These are phyloP conservation scores for Leucopsar rothschildi DNA, from an alignment of 2,113 vertebrate genomes.

Conservation along the genomic window DNA sequence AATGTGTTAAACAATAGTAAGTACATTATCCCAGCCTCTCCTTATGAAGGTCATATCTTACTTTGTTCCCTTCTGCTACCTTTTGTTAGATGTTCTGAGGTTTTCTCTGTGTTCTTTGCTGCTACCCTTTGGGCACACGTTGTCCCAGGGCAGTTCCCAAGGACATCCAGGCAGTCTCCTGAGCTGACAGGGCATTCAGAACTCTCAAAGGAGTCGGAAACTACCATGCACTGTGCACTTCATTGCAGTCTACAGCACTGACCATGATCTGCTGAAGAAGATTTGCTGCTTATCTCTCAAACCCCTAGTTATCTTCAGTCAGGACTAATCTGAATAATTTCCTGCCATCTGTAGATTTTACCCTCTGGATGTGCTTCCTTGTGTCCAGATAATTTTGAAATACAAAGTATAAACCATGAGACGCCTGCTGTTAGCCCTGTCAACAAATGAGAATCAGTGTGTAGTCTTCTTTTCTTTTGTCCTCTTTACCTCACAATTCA, in stretches of 20 bases:
- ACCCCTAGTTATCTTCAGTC: not conserved
- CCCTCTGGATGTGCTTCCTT: not conserved
- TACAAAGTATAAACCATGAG: not conserved
- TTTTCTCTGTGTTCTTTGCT: not conserved
- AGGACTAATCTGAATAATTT: not conserved
- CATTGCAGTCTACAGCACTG: not conserved
- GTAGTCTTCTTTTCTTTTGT: not conserved
- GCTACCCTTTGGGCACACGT: not conserved
- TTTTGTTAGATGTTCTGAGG: not conserved
- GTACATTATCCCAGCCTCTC: not conserved
- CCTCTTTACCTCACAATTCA: not conserved
- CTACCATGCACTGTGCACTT: not conserved
- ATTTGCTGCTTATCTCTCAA: not conserved
- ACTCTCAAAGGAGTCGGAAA: rapidly evolving
- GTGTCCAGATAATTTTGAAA: not conserved
- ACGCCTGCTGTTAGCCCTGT: not conserved
- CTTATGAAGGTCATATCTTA: not conserved
- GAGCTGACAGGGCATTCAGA: not conserved
- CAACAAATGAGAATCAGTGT: not conserved
- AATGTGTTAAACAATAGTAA: not conserved
- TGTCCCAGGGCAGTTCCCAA: not conserved
- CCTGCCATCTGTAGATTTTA: not conserved
- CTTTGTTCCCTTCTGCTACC: not conserved
- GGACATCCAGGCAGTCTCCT: not conserved
- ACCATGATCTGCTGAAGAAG: not conserved